These are phyloP conservation scores for Sphaeridia pumilis DNA, from an alignment of 2,888 invertebrate species.

Conservation along the genomic window DNA sequence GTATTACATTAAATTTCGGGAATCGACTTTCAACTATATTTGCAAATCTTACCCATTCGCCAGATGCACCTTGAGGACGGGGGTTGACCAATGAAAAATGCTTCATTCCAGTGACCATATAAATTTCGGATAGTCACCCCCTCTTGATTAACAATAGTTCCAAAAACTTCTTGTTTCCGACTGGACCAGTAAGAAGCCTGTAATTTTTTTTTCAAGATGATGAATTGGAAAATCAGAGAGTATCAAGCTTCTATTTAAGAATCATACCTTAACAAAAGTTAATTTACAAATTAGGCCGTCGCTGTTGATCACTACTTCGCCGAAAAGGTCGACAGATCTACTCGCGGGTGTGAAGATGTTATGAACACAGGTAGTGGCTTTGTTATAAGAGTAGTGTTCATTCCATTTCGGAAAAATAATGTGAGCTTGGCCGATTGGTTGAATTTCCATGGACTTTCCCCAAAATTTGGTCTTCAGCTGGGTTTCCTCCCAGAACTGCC, in stretches of 20 bases:
- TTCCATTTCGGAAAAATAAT: slow-evolving; percentile 47
- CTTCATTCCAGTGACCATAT: slow-evolving; percentile 73
- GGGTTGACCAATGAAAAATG: slow-evolving; percentile 60
- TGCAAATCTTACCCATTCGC: slow-evolving; percentile 51
- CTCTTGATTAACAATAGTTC: slow-evolving; percentile 47
- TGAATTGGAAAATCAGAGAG: neutral
- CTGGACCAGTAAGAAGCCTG: slow-evolving; percentile 67
- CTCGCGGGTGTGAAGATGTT: slow-evolving; percentile 64
- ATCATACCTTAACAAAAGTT: slow-evolving; percentile 62
- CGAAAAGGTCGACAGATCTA: slow-evolving; percentile 77
- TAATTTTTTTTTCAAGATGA: slow-evolving; percentile 18
- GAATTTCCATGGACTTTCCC: slow-evolving; percentile 84
- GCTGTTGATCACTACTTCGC: slow-evolving; percentile 57
- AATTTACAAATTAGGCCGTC: slow-evolving; percentile 60
- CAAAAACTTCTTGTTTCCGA: slow-evolving; percentile 63
- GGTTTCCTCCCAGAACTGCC: slow-evolving; percentile 71
- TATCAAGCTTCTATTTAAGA: neutral
- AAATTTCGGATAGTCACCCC: slow-evolving; percentile 51
- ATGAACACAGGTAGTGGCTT: slow-evolving; percentile 75
- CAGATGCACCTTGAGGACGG: slow-evolving; percentile 62
- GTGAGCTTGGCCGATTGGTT: slow-evolving; percentile 51
- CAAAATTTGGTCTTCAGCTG: slow-evolving; percentile 77
- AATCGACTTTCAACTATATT: neutral
- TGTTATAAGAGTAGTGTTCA: slow-evolving; percentile 64
- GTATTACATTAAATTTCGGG: neutral